phyloP scores from a whole-genome alignment of 2,113 vertebrate species.

The Oceanodroma tethys region DNA sequence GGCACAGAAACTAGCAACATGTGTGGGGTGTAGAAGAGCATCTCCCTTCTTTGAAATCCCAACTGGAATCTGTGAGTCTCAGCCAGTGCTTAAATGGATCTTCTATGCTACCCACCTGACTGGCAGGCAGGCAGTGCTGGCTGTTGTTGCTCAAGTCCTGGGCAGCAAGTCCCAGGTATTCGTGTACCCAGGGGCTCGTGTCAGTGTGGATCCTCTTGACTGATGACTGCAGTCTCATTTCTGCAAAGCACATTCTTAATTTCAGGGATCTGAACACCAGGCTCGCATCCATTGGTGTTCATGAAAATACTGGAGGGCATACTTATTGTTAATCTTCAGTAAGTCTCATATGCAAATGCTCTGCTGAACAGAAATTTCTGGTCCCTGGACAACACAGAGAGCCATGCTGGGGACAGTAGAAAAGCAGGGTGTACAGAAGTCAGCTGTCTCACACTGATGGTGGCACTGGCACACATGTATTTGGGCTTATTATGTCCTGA shows the following conservation, averaged over 20 bases:
- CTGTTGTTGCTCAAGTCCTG: not conserved
- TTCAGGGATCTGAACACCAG: not conserved
- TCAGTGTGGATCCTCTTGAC: not conserved
- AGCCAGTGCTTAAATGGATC: not conserved
- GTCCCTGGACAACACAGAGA: not conserved
- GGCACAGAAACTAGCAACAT: not conserved
- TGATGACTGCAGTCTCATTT: not conserved
- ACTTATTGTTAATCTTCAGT: not conserved
- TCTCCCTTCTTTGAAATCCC: not conserved
- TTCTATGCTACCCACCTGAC: not conserved
- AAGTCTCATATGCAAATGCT: not conserved
- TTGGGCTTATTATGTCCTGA: not conserved
- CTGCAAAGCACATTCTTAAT: not conserved
- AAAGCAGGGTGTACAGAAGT: not conserved
- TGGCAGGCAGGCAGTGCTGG: not conserved
- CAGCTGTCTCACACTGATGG: not conserved
- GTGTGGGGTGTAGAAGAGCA: not conserved
- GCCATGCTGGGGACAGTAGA: not conserved
- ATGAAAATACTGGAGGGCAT: not conserved
- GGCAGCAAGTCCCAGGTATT: not conserved
- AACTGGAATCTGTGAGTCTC: not conserved
- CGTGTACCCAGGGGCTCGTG: accelerated
- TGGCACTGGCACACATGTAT: not conserved
- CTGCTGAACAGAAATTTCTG: not conserved
- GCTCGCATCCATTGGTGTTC: not conserved